Base-by-base conservation (phyloP, 2,113 vertebrate genomes). In the Cyanistes caeruleus region DNA sequence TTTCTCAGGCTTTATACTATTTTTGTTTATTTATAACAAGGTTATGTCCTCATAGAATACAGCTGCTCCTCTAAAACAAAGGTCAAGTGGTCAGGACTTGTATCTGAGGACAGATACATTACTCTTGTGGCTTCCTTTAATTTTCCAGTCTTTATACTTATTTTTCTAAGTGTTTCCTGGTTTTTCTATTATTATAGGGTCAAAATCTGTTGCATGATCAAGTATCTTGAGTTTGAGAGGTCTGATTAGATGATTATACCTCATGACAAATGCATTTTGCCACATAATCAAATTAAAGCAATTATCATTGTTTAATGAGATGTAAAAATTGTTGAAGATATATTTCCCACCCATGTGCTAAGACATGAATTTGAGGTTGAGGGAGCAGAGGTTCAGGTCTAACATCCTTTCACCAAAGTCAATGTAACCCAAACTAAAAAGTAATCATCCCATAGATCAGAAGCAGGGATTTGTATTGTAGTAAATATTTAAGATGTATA, bases 391-490 rank as follows among this genome's bases (percentile, higher is more conserved):
- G 20, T 8, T 58, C 16, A 37, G 12, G 18, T 56, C 39, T 76
- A 68, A 53, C 4, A 20, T 44, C 12, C 49, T 70, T 83, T 74
- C 46, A 46, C 25, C 27, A 33, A 59, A 44, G 8, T 35, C 58
- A 67, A 20, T 68, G 18, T 37, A 52, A 13, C 12, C 13, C 20
- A 76, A 41, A 51, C 9, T 33, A 52, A 64, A 65, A 39, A 43
- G 2, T 5, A 52, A 37, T 46, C 17, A 72, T 31, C 12, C 6
- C n/a, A 15, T 10, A 79, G 17, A 75, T 70, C 21, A 70, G 37
- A 46, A 13, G 10, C 3, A 1, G 9, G 3, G 2, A 11, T 27
- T 33, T 52, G 11, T 64, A 9, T 69, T 27, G 3, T 9, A 20
- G 5, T 18, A 62, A 62, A 70, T 80, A 52, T 37, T 41, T 60